These are phyloP conservation scores for Phrynosoma platyrhinos DNA, from an alignment of 2,113 vertebrate genomes.

Conservation along the genomic window DNA sequence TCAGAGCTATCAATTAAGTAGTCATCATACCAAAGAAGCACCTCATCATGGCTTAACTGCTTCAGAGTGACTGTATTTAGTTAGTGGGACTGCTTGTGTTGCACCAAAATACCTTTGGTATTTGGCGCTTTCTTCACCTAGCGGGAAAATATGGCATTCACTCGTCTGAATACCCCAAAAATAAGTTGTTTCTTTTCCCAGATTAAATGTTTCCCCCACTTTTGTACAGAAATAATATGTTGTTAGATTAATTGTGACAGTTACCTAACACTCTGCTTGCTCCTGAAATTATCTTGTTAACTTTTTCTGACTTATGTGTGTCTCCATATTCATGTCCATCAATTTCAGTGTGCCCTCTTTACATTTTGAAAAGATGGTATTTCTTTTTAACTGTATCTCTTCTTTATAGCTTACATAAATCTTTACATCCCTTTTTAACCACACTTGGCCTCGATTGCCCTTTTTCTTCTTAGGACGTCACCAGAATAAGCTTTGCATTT, in stretches of 20 bases:
- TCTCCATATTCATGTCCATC: background rate
- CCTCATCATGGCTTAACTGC: background rate
- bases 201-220: background rate
- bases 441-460: constrained; percentile 69
- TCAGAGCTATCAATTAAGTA: background rate
- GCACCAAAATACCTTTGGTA: background rate
- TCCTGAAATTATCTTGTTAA: constrained; percentile 32
- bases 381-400: background rate
- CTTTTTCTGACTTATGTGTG: constrained; percentile 26
- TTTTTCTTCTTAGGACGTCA: constrained; percentile 67
- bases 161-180: constrained; percentile 24
- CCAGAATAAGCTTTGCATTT: constrained; percentile 63
- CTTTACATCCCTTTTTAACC: constrained; percentile 63
- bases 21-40: background rate
- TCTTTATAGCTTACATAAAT: constrained; percentile 56
- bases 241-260: background rate
- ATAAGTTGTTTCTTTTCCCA: constrained; percentile 43
- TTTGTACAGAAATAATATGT: background rate
- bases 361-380: constrained; percentile 16
- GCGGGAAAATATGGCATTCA: constrained; percentile 21
- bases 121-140: constrained; percentile 15
- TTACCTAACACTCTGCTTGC: constrained; percentile 8
- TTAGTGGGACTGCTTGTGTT: background rate
- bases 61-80: background rate
- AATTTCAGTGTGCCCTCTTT: constrained; percentile 3